Conservation (phyloP, 2,888 invertebrate species). For the Allygus modestus region DNA sequence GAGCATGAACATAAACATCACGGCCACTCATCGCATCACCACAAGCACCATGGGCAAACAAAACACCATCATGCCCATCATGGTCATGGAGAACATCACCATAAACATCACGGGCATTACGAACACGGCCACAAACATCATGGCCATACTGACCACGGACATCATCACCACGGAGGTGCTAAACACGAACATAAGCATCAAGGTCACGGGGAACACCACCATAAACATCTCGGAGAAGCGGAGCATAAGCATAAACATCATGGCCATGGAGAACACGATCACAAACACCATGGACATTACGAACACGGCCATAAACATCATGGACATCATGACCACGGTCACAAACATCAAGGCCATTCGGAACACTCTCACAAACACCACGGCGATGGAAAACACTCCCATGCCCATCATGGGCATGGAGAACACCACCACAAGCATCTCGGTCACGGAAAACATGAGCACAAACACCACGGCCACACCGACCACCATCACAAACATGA, state of each 20-base stretch:
- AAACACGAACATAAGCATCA: constrained; percentile 67
- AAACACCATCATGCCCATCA: constrained; percentile 61
- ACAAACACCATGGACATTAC: constrained; percentile 65
- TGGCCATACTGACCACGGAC: constrained; percentile 65
- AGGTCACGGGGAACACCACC: constrained; percentile 62
- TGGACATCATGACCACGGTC: constrained; percentile 69
- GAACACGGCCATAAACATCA: constrained; percentile 70
- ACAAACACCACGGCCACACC: constrained; percentile 67
- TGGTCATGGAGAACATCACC: constrained; percentile 62
- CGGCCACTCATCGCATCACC: constrained; percentile 67
- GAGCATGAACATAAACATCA: constrained; percentile 66
- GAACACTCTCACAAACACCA: constrained; percentile 68
- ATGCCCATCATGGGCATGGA: constrained; percentile 67
- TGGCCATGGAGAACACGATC: constrained; percentile 66
- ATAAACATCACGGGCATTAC: constrained; percentile 66
- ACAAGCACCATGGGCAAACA: constrained; percentile 65
- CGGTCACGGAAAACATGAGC: constrained; percentile 68
- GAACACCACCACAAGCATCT: constrained; percentile 67
- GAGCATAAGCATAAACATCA: constrained; percentile 67
- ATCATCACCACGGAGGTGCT: constrained; percentile 65
- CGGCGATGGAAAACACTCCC: constrained; percentile 67
- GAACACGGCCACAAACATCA: constrained; percentile 66
- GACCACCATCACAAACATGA: constrained; percentile 68
- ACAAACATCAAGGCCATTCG: constrained; percentile 63
- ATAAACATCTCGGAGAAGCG: constrained; percentile 68